Evolutionary conservation across 2,888 invertebrate genomes (phyloP), one percentile per base, ranked within the genome.

Genomic region (Cephus rjabovi): DNA sequence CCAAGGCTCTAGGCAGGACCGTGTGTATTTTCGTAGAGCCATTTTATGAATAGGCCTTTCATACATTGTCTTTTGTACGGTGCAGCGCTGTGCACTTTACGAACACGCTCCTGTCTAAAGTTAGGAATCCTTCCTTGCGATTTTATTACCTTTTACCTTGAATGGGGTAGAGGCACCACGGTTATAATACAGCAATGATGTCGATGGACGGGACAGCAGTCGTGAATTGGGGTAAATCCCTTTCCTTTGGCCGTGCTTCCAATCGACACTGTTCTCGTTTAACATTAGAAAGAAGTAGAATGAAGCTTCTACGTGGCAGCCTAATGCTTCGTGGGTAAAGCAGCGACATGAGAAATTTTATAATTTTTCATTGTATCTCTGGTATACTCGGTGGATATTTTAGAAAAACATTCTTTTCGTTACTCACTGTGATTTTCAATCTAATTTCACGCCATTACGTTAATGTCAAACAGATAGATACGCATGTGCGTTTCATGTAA

Each of bases 171-270:
- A 87, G 89, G 89, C 85, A 86, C 87, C 84, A 87, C 86, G 86
- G 86, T 87, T 87, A 90, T 86, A 87, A 89, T 87, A 89, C 89
- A 88, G 90, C 89, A 89, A 87, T 87, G 89, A 87, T 87, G 89
- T 85, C 89, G 89, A 88, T 89, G 89, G 85, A 90, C 88, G 86
- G 89, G 90, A 88, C 90, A 89, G 90, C 89, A 88, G 88, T 89
- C 88, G 86, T 87, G 89, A 87, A 89, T 87, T 87, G 88, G 90
- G 84, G 85, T 86, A 88, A 86, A 89, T 88, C 89, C 89, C 84
- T 88, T 88, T 86, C 86, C 87, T 84, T 86, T 88, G 86, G 88
- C 86, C 87, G 85, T 84, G 86, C 88, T 87, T 89, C 89, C 89
- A 83, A 88, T 85, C 88, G 88, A 88, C 87, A 88, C 90, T 90